Evolutionary conservation across 2,888 invertebrate genomes (phyloP).

Genomic region (Aporophyla lueneburgensis): DNA sequence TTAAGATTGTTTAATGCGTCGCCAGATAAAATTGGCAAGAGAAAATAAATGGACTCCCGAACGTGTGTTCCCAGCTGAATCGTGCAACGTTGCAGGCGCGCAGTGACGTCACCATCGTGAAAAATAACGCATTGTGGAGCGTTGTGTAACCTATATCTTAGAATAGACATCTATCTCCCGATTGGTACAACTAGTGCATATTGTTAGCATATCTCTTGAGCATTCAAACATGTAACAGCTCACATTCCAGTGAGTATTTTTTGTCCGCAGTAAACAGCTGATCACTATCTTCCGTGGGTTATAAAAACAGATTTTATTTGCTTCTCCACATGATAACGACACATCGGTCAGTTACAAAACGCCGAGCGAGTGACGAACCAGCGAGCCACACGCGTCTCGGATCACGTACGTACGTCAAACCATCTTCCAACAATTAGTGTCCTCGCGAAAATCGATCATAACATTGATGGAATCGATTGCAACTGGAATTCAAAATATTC

Average conservation of each 20-base stretch:
- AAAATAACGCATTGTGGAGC: constrained; percentile 60
- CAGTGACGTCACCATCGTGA: constrained; percentile 63
- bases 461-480: constrained; percentile 31
- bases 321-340: constrained; percentile 50
- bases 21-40: constrained; percentile 48
- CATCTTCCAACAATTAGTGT: constrained; percentile 31
- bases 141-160: constrained; percentile 63
- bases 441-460: constrained; percentile 40
- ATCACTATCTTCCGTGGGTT: constrained; percentile 42
- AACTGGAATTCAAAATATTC: constrained; percentile 61
- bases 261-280: constrained; percentile 33
- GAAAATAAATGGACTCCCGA: constrained; percentile 53
- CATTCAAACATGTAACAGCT: constrained; percentile 3
- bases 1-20: constrained; percentile 49
- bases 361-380: constrained; percentile 45
- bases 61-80: constrained; percentile 39
- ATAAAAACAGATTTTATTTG: constrained; percentile 50
- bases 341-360: constrained; percentile 45
- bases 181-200: constrained; percentile 39
- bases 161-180: constrained; percentile 61
- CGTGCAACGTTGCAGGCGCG: constrained; percentile 51
- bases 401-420: constrained; percentile 41
- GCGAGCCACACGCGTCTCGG: constrained; percentile 37
- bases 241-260: constrained; percentile 30
- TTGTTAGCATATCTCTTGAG: constrained; percentile 14